These are phyloP conservation scores for Drosophila repletoides DNA, from an alignment of 1,140 invertebrate genomes.

Conservation along the genomic window DNA sequence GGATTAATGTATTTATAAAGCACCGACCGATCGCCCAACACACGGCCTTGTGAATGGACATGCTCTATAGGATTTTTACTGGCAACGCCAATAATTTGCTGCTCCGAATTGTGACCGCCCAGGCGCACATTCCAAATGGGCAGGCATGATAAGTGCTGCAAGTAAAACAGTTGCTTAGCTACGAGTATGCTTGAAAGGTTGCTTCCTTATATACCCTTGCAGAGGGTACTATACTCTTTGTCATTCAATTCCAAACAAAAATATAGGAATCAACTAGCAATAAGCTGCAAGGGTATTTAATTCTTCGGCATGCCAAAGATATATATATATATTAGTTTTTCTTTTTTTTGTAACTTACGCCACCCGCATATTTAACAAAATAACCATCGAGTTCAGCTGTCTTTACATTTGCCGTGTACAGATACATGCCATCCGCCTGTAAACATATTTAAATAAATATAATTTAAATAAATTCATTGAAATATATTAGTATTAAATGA, in stretches of 20 bases:
- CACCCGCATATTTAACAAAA: conserved; percentile 84
- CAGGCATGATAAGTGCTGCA: conserved; percentile 80
- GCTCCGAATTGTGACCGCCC: conserved; percentile 84
- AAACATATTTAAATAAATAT: neutral
- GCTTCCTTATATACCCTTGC: too few relatives aligned
- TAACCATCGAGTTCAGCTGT: conserved; percentile 88
- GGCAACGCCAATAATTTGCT: conserved; percentile 87
- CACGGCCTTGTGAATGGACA: conserved; percentile 97
- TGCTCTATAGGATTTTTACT: conserved; percentile 90
- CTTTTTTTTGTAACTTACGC: conserved; percentile 44
- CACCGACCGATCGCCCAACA: conserved; percentile 96
- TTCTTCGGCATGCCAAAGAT: too few relatives aligned
- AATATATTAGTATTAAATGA: conserved; percentile 5
- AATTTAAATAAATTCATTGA: neutral
- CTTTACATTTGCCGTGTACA: conserved; percentile 88
- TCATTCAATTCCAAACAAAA: too few relatives aligned
- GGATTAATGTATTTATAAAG: conserved; percentile 99
- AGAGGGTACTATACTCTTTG: too few relatives aligned
- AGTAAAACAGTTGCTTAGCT: conserved; percentile 1
- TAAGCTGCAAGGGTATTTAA: too few relatives aligned
- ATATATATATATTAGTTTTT: too few relatives aligned
- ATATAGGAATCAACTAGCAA: too few relatives aligned
- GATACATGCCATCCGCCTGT: conserved; percentile 86
- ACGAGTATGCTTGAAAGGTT: too few relatives aligned
- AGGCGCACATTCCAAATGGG: conserved; percentile 89